phyloP scores from a whole-genome alignment of 2,797 vertebrate genomes.

The Tragopan temminckii region DNA sequence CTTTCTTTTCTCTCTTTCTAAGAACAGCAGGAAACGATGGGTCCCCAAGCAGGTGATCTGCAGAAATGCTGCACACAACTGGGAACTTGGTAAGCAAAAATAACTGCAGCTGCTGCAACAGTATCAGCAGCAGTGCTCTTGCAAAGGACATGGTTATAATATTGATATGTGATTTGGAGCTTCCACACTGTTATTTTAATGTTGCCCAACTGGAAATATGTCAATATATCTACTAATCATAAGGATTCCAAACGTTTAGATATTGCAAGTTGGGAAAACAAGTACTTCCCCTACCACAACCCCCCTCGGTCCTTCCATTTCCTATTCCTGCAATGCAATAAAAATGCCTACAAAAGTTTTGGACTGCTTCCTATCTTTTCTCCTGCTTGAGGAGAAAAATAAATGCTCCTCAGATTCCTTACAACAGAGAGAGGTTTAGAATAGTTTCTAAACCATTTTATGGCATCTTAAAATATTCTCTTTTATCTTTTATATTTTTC shows the following conservation, averaged over 20 bases:
- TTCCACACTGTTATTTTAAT: background rate
- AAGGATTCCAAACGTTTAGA: constrained; percentile 23
- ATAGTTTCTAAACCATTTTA: constrained; percentile 79
- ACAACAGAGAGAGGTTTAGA: constrained; percentile 64
- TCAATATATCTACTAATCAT: background rate
- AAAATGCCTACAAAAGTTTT: constrained; percentile 68
- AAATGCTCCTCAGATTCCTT: constrained; percentile 64
- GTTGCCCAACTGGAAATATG: background rate
- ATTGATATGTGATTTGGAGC: background rate
- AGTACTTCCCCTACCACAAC: background rate
- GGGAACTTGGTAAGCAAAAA: background rate
- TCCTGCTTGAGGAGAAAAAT: constrained; percentile 51
- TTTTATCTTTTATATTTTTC: constrained; percentile 85
- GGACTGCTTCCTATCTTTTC: constrained; percentile 65
- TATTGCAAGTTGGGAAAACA: constrained; percentile 47
- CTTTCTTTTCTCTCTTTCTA: background rate
- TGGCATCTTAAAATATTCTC: constrained; percentile 79
- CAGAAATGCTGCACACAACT: background rate
- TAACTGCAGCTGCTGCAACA: background rate
- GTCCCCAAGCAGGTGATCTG: background rate
- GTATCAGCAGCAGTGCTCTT: background rate
- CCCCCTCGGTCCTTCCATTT: constrained; percentile 24
- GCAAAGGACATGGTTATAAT: background rate
- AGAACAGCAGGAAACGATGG: background rate
- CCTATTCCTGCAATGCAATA: constrained; percentile 54